These are phyloP conservation scores for Diachasma alloeum DNA, from an alignment of 1,140 invertebrate genomes.

Conservation along the genomic window DNA sequence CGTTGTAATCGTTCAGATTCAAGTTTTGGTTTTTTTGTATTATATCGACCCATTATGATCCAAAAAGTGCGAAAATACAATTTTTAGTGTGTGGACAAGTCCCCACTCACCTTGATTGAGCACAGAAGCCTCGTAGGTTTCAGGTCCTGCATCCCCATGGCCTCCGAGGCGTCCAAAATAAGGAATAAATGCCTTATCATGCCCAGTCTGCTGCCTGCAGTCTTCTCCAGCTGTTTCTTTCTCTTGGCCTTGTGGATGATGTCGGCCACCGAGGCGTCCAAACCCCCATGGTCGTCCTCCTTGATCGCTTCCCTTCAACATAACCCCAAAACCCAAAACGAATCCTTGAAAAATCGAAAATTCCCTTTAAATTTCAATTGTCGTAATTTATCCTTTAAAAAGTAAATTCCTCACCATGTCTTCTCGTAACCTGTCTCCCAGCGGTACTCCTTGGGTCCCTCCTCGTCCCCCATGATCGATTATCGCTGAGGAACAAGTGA, in stretches of 20 bases:
- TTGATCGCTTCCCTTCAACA: conserved; percentile 89
- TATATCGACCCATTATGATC: too few species aligned
- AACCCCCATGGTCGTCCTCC: conserved; percentile 92
- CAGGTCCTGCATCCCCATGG: conserved; percentile 93
- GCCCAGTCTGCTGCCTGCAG: conserved; percentile 82
- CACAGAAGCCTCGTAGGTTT: conserved; percentile 93
- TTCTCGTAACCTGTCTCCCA: conserved; percentile 98
- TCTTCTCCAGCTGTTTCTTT: conserved; percentile 76
- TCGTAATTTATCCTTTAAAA: conserved; percentile 10
- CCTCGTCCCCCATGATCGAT: conserved; percentile 74
- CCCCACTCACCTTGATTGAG: conserved; percentile 78
- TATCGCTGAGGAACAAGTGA: not conserved
- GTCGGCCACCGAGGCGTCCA: conserved; percentile 89
- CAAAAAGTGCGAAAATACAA: too few species aligned
- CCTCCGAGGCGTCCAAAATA: conserved; percentile 90
- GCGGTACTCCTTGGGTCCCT: conserved; percentile 90
- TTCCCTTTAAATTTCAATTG: not conserved
- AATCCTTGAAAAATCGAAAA: not conserved
- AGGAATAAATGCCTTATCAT: conserved; percentile 97
- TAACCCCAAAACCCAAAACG: not conserved
- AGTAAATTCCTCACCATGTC: conserved; percentile 77
- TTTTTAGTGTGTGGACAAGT: not conserved
- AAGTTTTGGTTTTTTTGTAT: too few species aligned
- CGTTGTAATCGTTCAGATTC: too few species aligned
- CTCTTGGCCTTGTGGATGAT: conserved; percentile 89